Conservation (phyloP, 2,888 invertebrate species). For the Suillia variegata region DNA sequence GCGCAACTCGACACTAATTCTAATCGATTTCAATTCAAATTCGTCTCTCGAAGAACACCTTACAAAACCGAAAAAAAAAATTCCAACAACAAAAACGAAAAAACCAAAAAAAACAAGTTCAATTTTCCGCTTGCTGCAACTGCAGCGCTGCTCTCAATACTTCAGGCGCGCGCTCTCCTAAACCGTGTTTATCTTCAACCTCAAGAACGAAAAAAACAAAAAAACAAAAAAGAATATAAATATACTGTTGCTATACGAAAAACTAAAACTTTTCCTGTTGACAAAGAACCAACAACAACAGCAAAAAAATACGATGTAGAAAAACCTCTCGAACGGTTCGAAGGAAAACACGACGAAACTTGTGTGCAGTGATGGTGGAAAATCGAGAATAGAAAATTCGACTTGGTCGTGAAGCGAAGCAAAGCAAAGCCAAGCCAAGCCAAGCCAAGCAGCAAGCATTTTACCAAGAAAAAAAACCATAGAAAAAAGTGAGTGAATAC, state of each 20-base stretch:
- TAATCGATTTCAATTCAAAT: not conserved
- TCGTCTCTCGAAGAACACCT: not conserved
- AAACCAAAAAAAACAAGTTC: too few species aligned
- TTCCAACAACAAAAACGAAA: too few species aligned
- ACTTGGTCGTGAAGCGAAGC: not conserved
- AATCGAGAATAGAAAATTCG: not conserved
- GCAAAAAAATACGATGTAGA: too few species aligned
- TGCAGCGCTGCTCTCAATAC: not conserved
- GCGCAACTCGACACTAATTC: conserved; percentile 4
- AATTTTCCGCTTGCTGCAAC: not conserved
- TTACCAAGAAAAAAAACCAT: not conserved
- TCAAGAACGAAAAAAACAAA: too few species aligned
- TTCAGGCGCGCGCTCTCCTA: not conserved
- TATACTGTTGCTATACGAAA: not conserved
- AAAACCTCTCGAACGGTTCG: too few species aligned
- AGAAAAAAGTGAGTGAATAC: not conserved
- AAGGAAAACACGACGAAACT: not conserved
- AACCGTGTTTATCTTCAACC: not conserved
- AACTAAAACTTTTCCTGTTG: too few species aligned
- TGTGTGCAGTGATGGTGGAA: not conserved
- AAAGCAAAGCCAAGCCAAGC: too few species aligned
- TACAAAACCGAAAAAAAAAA: too few species aligned
- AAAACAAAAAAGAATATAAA: too few species aligned
- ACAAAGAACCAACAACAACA: too few species aligned
- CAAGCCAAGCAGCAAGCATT: too few species aligned